Evolutionary conservation across 2,888 invertebrate species (phyloP), one percentile per base, ranked within the genome.

Genomic region (Altica lythri): DNA sequence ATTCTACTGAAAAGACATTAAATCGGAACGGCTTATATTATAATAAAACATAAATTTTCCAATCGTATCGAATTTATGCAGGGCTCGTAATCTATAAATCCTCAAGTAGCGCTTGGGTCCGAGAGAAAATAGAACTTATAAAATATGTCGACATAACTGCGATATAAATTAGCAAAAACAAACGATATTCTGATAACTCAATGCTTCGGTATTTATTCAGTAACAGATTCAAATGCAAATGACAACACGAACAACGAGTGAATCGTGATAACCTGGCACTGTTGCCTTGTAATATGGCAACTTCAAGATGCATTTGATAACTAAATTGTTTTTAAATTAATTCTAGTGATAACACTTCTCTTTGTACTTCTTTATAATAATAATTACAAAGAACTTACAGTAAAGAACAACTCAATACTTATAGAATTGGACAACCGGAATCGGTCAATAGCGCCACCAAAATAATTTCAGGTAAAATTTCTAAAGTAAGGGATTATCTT

Each of bases 141-240:
- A 57, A 62, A 63, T 59, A 64, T 60, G 59, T 61, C 57, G 60
- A 62, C 64, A 53, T 60, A 59, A 56, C 62, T 51, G 57, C 56
- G 56, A 62, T 59, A 64, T 67, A 65, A 67, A 67, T 67, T 67
- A 66, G 65, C 62, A 58, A 66, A 66, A 67, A 67, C 67, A 65
- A 66, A 65, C 66, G 66, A 66, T 67, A 64, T 65, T 66, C 67
- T 67, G 69, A 70, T 68, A 70, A 69, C 67, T 68, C 67, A 68
- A 68, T 70, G 66, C 67, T 52, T n/a, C 56, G 63, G 64, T 55
- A 67, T 67, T 62, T 68, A 67, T 67, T 64, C 67, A 64, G 64
- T 62, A 61, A 62, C 57, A 62, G 64, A 66, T 60, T 64, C 66
- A 60, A 70, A 69, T 69, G 68, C 68, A 67, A 70, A 70, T 69